These are phyloP conservation scores for Mugil cephalus DNA, from an alignment of 2,113 vertebrate species.

Conservation along the genomic window DNA sequence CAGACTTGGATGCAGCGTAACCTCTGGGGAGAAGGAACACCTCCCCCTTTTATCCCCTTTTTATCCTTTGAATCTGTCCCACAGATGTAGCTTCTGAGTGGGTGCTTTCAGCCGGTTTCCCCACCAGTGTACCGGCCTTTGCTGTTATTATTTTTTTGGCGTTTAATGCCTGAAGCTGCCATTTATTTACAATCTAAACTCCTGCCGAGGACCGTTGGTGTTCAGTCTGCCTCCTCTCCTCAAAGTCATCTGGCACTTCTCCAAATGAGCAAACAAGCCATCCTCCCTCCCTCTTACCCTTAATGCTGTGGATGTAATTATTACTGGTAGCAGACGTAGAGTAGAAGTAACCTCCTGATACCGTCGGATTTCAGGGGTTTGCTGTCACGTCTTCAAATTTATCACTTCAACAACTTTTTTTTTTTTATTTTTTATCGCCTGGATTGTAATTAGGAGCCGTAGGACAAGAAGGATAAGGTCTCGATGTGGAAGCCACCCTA, in stretches of 20 bases:
- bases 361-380: background rate
- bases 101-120: constrained; percentile 56
- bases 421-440: background rate
- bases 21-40: constrained; percentile 34
- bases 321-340: too few species aligned
- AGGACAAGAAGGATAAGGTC: constrained; percentile 59
- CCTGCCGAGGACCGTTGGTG: constrained; percentile 10
- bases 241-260: constrained; percentile 41
- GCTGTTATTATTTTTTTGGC: constrained; percentile 11
- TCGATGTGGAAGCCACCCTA: constrained; percentile 54
- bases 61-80: constrained; percentile 56
- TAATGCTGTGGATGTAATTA: too few species aligned
- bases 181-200: constrained; percentile 57
- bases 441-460: constrained; percentile 49
- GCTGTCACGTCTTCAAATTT: constrained; percentile 1
- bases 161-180: constrained; percentile 18
- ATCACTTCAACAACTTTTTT: constrained; percentile 16
- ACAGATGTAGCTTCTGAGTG: constrained; percentile 56
- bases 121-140: constrained; percentile 17
- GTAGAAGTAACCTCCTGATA: background rate
- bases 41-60: constrained; percentile 30
- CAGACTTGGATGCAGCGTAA: background rate
- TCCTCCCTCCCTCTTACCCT: background rate
- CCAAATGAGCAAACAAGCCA: constrained; percentile 42
- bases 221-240: background rate